A percentile compares a stretch with the other conserved stretches of the same genome.
These are phyloP conservation scores for Pomacea maculata DNA, from an alignment of 1,140 invertebrate genomes.

Conservation along the genomic window DNA sequence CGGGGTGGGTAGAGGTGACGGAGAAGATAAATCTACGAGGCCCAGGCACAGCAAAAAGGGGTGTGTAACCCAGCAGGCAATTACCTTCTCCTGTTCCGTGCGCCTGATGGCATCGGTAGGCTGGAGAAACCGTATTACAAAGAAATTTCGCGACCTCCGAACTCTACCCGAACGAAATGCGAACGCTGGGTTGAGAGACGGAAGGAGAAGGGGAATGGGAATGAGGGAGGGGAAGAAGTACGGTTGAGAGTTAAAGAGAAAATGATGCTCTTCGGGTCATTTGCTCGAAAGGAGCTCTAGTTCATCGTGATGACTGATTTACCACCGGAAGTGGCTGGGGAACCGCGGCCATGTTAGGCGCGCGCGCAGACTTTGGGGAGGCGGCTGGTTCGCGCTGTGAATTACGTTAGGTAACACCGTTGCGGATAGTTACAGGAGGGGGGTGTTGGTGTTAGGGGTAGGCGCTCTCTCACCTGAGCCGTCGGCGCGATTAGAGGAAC, in stretches of 20 bases:
- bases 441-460: no score
- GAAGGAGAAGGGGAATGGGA: neutral
- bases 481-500: no score
- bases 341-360: neutral
- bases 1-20: neutral
- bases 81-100: no score
- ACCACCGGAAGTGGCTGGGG: neutral
- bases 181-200: conserved; percentile 1
- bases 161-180: neutral
- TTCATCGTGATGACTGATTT: neutral
- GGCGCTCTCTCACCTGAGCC: no score
- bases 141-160: neutral
- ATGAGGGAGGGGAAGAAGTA: neutral
- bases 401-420: no score
- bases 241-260: neutral
- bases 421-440: no score
- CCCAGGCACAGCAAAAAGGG: neutral
- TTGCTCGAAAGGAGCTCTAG: neutral
- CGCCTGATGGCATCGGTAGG: no score
- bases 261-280: neutral
- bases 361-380: no score
- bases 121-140: neutral
- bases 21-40: neutral
- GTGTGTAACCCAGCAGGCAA: neutral
- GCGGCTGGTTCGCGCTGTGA: no score